Evolutionary conservation across 2,113 vertebrate species (phyloP).

Genomic region (Balaeniceps rex): DNA sequence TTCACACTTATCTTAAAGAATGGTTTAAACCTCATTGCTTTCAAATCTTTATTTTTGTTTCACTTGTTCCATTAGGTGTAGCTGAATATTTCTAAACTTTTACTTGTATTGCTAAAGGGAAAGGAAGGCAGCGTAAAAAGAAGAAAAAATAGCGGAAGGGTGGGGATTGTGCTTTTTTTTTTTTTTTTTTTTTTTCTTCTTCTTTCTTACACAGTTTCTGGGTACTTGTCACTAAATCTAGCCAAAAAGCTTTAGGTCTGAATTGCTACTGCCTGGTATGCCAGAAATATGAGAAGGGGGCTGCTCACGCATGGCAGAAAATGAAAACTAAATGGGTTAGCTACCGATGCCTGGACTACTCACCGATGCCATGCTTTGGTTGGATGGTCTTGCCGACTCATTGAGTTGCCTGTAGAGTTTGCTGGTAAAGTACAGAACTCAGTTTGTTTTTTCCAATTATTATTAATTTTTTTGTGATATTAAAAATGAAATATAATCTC

Average conservation of each 20-base stretch:
- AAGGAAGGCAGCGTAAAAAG: not conserved
- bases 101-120: not conserved
- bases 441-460: not conserved
- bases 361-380: not conserved
- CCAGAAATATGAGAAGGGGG: not conserved
- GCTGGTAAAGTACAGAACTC: not conserved
- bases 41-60: not conserved
- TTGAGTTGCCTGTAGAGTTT: not conserved
- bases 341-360: not conserved
- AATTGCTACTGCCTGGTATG: not conserved
- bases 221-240: not conserved
- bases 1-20: not conserved
- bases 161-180: too few species aligned
- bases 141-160: not conserved
- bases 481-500: not conserved
- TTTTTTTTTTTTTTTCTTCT: not conserved
- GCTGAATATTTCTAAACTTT: not conserved
- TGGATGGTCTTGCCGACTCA: not conserved
- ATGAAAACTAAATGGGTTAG: not conserved
- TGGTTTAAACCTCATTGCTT: not conserved
- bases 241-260: not conserved
- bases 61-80: not conserved
- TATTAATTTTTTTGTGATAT: not conserved
- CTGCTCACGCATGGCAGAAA: not conserved
- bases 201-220: not conserved